These are phyloP conservation scores for Drosophila greeni DNA, from an alignment of 2,888 invertebrate genomes.

Conservation along the genomic window DNA sequence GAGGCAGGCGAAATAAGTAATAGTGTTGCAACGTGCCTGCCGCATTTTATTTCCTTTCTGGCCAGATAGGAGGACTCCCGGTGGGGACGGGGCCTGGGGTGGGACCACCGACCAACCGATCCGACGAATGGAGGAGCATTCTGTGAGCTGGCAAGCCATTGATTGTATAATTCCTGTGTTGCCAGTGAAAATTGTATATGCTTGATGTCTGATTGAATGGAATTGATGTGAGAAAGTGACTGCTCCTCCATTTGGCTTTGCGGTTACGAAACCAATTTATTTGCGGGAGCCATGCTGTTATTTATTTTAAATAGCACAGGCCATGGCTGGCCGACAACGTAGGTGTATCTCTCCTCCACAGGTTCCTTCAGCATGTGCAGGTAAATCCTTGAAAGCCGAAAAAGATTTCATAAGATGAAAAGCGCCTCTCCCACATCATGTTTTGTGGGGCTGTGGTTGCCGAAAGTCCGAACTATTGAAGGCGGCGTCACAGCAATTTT, in stretches of 20 bases:
- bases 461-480: slow-evolving; percentile 5
- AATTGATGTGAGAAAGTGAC: slow-evolving; percentile 64
- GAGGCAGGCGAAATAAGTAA: slow-evolving; percentile 69
- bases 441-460: slow-evolving; percentile 15
- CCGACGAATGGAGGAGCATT: slow-evolving; percentile 7
- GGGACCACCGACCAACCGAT: slow-evolving; percentile 2
- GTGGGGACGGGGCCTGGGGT: not conserved
- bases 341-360: slow-evolving; percentile 32
- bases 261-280: slow-evolving; percentile 77
- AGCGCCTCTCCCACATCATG: slow-evolving; percentile 56
- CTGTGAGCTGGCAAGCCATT: slow-evolving; percentile 47
- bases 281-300: slow-evolving; percentile 63
- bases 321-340: slow-evolving; percentile 32
- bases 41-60: slow-evolving; percentile 71
- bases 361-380: slow-evolving; percentile 25
- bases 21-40: slow-evolving; percentile 77
- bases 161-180: slow-evolving; percentile 70
- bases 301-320: slow-evolving; percentile 69
- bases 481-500: slow-evolving; percentile 46
- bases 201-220: slow-evolving; percentile 76
- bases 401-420: slow-evolving; percentile 70
- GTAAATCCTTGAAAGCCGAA: slow-evolving; percentile 64
- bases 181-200: slow-evolving; percentile 69
- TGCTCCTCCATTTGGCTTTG: slow-evolving; percentile 64
- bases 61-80: slow-evolving; percentile 31